A percentile compares a stretch with the other conserved stretches of the same genome.
phyloP scores from a whole-genome alignment of 2,113 vertebrate genomes.

The Macquaria ambigua region DNA sequence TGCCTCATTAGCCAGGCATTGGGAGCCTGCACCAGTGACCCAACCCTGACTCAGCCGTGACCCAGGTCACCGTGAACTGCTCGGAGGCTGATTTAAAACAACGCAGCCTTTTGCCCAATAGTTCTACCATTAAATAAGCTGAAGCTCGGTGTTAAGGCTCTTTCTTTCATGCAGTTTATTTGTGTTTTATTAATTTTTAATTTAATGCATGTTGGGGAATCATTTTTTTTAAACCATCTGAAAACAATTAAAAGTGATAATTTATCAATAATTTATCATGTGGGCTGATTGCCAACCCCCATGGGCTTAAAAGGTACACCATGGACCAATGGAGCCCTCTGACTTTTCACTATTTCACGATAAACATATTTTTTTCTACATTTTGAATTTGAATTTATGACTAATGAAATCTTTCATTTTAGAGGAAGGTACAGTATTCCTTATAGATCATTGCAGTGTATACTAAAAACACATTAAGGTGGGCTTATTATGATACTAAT shows the following conservation, averaged over 20 bases:
- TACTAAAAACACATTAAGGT: background rate
- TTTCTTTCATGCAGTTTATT: background rate
- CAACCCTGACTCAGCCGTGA: slow-evolving; percentile 17
- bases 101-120: background rate
- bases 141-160: background rate
- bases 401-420: background rate
- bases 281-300: background rate
- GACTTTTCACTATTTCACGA: background rate
- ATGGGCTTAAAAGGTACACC: background rate
- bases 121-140: background rate
- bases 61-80: slow-evolving; percentile 18
- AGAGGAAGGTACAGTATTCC: background rate
- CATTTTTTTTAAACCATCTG: background rate
- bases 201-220: background rate
- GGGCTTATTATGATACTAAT: background rate
- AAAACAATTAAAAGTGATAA: background rate
- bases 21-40: slow-evolving; percentile 24
- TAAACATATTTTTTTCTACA: background rate
- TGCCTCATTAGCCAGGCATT: slow-evolving; percentile 37
- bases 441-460: background rate
- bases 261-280: background rate
- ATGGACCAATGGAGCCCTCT: background rate
- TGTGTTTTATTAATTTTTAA: background rate
- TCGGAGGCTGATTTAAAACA: background rate
- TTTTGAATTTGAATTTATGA: background rate